These are phyloP conservation scores for Shargacucullia verbasci DNA, from an alignment of 2,888 invertebrate genomes.

Conservation along the genomic window DNA sequence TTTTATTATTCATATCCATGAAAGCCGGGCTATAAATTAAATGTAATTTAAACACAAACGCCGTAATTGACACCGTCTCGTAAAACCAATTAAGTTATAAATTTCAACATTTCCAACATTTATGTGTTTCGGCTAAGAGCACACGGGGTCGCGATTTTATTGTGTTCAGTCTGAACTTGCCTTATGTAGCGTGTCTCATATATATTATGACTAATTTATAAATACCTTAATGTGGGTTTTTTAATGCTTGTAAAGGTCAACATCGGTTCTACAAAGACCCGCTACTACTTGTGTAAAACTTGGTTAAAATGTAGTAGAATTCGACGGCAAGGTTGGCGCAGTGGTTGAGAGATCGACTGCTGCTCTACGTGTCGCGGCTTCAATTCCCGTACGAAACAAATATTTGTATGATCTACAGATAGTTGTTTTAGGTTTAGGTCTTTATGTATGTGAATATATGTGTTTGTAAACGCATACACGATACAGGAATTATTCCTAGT, in stretches of 20 bases:
- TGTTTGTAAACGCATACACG: no score
- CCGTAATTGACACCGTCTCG: constrained; percentile 32
- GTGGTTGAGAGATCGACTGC: no score
- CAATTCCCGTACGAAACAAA: no score
- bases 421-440: no score
- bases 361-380: no score
- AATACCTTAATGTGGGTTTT: not conserved
- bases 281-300: no score
- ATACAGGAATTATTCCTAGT: no score
- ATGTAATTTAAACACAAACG: constrained; percentile 31
- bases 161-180: constrained; percentile 8
- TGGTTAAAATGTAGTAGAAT: no score
- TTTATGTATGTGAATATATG: no score
- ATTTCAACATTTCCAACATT: constrained; percentile 30
- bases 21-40: constrained; percentile 34
- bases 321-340: no score
- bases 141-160: constrained; percentile 10
- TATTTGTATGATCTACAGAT: no score
- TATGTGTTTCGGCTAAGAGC: constrained; percentile 29
- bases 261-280: no score
- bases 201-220: constrained; percentile 33
- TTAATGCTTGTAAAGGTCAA: constrained; percentile 12
- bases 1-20: constrained; percentile 14
- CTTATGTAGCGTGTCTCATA: constrained; percentile 11
- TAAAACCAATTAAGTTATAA: constrained; percentile 52